phyloP scores from a whole-genome alignment of 2,797 vertebrate genomes.

The Intellagama lesueurii region DNA sequence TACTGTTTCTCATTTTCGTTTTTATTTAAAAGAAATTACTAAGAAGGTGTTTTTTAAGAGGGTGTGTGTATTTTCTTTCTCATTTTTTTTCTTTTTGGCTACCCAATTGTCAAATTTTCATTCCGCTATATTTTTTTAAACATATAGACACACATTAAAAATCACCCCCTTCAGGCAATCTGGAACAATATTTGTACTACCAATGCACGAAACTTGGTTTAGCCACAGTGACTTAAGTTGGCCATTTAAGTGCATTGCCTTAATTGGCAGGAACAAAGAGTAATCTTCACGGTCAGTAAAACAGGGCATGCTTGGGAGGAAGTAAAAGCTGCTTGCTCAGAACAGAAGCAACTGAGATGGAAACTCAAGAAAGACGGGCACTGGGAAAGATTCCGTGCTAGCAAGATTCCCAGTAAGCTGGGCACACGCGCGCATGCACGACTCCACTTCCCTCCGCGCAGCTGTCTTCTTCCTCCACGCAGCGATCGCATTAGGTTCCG shows the following conservation, averaged over 20 bases:
- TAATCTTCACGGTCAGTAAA: conserved; percentile 43
- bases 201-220: conserved; percentile 38
- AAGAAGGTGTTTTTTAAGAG: conserved; percentile 60
- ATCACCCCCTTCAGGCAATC: conserved; percentile 72
- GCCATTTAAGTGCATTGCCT: conserved; percentile 68
- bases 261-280: conserved; percentile 77
- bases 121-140: background rate
- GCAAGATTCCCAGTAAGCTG: background rate
- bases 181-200: conserved; percentile 55
- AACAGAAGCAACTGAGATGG: background rate
- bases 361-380: background rate
- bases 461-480: too few species aligned
- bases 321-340: background rate
- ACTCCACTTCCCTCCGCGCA: too few species aligned
- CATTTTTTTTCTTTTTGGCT: conserved; percentile 60
- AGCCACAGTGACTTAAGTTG: conserved; percentile 60
- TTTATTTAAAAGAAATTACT: conserved; percentile 85
- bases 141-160: conserved; percentile 42
- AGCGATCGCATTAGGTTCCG: too few species aligned
- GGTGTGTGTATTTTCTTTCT: conserved; percentile 45
- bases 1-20: conserved; percentile 86
- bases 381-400: too few species aligned
- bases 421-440: too few species aligned
- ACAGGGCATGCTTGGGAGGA: background rate
- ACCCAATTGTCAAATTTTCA: conserved; percentile 71